These are phyloP conservation scores for Atractosteus spatula DNA, from an alignment of 2,113 vertebrate genomes.

Conservation along the genomic window DNA sequence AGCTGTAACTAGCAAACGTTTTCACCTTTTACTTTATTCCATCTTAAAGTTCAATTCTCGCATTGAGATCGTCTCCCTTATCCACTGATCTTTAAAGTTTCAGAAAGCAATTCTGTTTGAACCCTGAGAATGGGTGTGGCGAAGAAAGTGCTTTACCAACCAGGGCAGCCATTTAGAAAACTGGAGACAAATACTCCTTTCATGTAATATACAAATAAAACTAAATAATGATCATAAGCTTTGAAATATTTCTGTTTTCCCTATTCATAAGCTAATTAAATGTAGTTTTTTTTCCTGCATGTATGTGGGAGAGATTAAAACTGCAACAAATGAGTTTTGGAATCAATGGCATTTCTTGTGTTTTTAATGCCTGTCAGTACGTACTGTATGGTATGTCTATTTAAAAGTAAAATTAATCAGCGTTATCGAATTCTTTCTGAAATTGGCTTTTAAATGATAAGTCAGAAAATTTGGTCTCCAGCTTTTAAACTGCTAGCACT, in stretches of 20 bases:
- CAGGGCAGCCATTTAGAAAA: slow-evolving; percentile 35
- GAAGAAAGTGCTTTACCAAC: slow-evolving; percentile 34
- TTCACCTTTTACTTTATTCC: slow-evolving; percentile 11
- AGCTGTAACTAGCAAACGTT: slow-evolving; percentile 35
- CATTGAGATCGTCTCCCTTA: slow-evolving; percentile 28
- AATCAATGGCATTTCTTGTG: no score
- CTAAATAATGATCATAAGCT: no score
- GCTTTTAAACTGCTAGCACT: slow-evolving; percentile 47
- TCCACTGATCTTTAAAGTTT: slow-evolving; percentile 38
- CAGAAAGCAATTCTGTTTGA: slow-evolving; percentile 36
- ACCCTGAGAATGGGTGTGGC: slow-evolving; percentile 63
- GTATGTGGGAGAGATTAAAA: no score
- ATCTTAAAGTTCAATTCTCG: slow-evolving; percentile 21
- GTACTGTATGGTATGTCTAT: no score
- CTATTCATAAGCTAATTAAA: no score
- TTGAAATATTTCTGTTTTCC: no score
- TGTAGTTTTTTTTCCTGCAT: no score
- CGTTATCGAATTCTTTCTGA: not conserved
- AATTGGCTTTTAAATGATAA: slow-evolving; percentile 26
- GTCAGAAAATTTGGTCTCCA: slow-evolving; percentile 48
- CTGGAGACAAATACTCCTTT: slow-evolving; percentile 41
- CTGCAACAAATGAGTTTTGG: no score
- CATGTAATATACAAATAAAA: slow-evolving; percentile 6
- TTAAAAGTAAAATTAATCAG: not conserved
- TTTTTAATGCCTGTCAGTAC: no score